Base-by-base conservation (phyloP, 2,888 invertebrate species). In the Caenorhabditis wallacei region DNA sequence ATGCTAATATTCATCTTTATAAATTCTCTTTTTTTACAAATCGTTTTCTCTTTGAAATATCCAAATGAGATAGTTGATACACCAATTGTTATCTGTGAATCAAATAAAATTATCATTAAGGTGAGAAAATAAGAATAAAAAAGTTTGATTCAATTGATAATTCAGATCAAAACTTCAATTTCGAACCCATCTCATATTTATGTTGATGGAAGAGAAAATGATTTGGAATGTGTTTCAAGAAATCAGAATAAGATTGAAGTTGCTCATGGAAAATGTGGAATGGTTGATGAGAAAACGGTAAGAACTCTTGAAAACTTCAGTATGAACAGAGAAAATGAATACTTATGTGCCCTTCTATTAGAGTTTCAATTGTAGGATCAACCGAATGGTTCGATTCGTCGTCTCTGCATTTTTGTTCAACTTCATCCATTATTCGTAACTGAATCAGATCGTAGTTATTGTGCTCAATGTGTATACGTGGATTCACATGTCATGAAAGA, bases 351-450 rank as follows among this genome's bases (percentile, higher is more conserved):
- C 30, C 11, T 59, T 37, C 5, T 43, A 56, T 69, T n/a, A 37
- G 24, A 8, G 37, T 59, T 40, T 7, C 24, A 10, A 57, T 22
- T 16, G 4, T 59, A 70, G 68, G 64, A 69, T 81, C 54, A 78
- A 35, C 91, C 91, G 8, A 70, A 82, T 16, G 91, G 92, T 3
- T 85, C 86, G 5, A 86, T 90, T 48, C 89, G 90, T 48, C 84
- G 92, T 20, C 82, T 92, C 20, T 92, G 92, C 78, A 84, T 91
- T 20, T 81, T 88, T 11, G 89, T 91, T 0, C 90, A 91, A 63
- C 89, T 92, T 20, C 92, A 92, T 80, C 92, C 92, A 0, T 85
- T 92, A 13, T 92, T 92, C 69, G 91, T 92, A 37, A 92, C 92
- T 2, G 92, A 92, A 78, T 85, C 91, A 4, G 92, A 92, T 74